Base-by-base conservation (phyloP, 2,797 vertebrate species). In the Naso thynnoides region DNA sequence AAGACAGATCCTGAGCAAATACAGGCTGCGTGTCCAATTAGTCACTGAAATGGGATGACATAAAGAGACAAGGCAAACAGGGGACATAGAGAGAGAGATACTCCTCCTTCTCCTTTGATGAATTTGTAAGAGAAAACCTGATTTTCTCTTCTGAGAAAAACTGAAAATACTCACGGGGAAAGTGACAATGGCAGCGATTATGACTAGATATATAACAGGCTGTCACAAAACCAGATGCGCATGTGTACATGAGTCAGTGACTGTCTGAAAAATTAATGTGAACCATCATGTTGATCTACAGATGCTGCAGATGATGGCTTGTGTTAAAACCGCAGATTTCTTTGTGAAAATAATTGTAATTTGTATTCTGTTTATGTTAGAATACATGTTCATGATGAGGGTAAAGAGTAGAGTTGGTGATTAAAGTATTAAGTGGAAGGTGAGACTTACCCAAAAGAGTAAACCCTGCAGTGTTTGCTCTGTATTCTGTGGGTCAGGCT, bases 401-500 rank as follows among this genome's bases (percentile, higher is more conserved):
- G 16, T 49, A 33, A 57, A 19, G 2, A 53, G 33, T 21, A 2
- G 0, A 2, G 0, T 50, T 15, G 11, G n/a, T 21, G 39, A 48
- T 73, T 5, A 24, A 24, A 65, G 19, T 42, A 21, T 58, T 58
- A 3, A 11, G 18, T 49, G 27, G n/a, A 39, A 45, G 33, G 33
- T 10, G 52, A 3, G 72, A 81, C 96, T 86, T 90, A 99, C 97
- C 97, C 97, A 29, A 99, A 94, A 21, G 98, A 98, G 86, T 99
- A 99, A 50, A 98, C 91, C 14, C 96, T 93, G 74, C 98, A 99
- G 62, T 91, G 95, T 90, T 96, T 96, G 76, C 50, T 93, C 54
- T 88, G 90, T 69, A 99, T 95, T 56, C 93, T 94, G 85, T 93
- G 95, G 63, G 79, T 74, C 84, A 99, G 95, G 88, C 93, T 95